Percentiles rank a stretch among this genome's conserved stretches.
These are phyloP conservation scores for Brachyistius frenatus DNA, from an alignment of 2,113 vertebrate species.

Conservation along the genomic window DNA sequence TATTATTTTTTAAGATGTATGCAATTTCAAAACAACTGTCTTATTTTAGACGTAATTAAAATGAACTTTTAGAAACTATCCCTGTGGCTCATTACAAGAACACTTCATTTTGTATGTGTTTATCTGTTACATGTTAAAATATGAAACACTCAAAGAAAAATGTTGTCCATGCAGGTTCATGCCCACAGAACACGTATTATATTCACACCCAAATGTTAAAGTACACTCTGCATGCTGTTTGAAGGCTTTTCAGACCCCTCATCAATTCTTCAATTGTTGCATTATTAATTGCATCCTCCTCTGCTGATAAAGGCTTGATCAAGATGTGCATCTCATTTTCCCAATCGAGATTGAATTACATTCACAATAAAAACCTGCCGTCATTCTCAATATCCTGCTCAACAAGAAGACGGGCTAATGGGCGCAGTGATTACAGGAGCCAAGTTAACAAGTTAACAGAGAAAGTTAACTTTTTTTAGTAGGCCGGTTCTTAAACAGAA, in stretches of 20 bases:
- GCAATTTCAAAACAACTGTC: slow-evolving; percentile 23
- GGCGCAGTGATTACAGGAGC: slow-evolving; percentile 36
- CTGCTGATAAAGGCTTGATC: slow-evolving; percentile 35
- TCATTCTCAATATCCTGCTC: slow-evolving; percentile 56
- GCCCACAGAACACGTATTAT: neutral
- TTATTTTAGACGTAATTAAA: slow-evolving; percentile 27
- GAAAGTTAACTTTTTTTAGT: slow-evolving; percentile 48
- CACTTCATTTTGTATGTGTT: neutral
- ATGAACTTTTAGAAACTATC: neutral
- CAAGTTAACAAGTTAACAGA: slow-evolving; percentile 30
- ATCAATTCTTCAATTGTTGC: neutral
- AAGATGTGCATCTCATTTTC: slow-evolving; percentile 33
- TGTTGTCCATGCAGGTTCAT: neutral
- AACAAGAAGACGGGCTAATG: slow-evolving; percentile 42
- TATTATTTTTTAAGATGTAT: slow-evolving; percentile 32
- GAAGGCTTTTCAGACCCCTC: slow-evolving; percentile 6
- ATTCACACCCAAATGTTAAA: neutral
- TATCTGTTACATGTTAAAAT: neutral
- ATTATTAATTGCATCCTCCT: slow-evolving; percentile 34
- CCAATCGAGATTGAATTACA: slow-evolving; percentile 33
- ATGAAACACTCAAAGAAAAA: slow-evolving; percentile 2
- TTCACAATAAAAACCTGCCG: slow-evolving; percentile 26
- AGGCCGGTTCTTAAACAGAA: neutral
- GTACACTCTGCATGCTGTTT: neutral
- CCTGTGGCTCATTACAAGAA: neutral